Evolutionary conservation across 2,888 invertebrate species (phyloP).

Genomic region (Podabrus alpinus): DNA sequence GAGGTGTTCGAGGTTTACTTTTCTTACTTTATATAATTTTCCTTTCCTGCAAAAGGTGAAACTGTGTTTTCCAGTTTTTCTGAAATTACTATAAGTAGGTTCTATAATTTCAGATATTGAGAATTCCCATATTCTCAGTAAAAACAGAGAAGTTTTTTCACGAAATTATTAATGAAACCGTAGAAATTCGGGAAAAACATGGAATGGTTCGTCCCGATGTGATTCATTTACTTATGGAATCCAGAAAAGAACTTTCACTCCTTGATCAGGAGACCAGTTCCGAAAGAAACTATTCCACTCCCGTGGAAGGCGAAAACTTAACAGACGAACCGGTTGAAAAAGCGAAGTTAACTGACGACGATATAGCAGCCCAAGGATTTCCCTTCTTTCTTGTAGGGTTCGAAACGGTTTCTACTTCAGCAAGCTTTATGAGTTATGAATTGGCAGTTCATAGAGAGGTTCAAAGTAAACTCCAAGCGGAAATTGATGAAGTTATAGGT

Average conservation of each 20-base stretch:
- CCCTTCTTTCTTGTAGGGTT: conserved; percentile 2
- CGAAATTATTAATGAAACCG: conserved; percentile 31
- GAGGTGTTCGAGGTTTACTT: background rate
- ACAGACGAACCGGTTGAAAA: background rate
- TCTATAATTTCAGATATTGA: conserved; percentile 8
- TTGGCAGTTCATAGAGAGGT: background rate
- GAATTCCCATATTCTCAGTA: conserved; percentile 6
- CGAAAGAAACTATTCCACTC: background rate
- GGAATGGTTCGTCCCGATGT: conserved; percentile 17
- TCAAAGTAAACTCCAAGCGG: background rate
- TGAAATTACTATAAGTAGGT: background rate
- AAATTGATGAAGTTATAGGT: background rate
- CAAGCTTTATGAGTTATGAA: background rate
- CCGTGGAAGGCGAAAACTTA: too few species aligned
- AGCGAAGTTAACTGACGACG: background rate
- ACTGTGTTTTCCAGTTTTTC: too few species aligned
- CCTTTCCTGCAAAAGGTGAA: too few species aligned
- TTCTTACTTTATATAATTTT: too few species aligned
- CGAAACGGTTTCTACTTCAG: background rate
- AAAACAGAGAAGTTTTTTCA: conserved; percentile 26
- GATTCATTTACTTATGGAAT: conserved; percentile 27
- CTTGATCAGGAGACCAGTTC: background rate
- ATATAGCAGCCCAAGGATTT: conserved; percentile 1
- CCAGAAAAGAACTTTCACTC: conserved; percentile 10
- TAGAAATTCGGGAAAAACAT: conserved; percentile 11